Base-by-base conservation (phyloP, 2,888 invertebrate genomes). In the Apocheima hispidaria region DNA sequence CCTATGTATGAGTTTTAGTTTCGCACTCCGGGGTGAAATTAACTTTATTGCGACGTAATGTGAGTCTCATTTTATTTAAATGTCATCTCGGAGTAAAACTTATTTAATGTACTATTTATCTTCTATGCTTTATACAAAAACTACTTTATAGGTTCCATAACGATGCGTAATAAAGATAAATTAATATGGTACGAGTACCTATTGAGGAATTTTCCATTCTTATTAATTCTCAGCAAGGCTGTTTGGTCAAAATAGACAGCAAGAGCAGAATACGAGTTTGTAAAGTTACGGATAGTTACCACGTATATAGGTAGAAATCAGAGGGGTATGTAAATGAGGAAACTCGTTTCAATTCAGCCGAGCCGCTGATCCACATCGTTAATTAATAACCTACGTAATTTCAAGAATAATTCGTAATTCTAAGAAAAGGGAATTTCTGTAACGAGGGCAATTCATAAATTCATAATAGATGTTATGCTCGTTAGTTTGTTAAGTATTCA, bases 341-440 rank as follows among this genome's bases (percentile, higher is more conserved):
- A 68, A 63, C 60, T 65, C 43, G 65, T 65, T 65, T 63, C 56
- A 68, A 44, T 66, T 68, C 52, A 52, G 52, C 41, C 51, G 55
- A 63, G 52, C 56, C 61, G 57, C 48, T 54, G 55, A 63, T 61
- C 62, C 44, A 66, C 60, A 35, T 62, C 30, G 54, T 56, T 63
- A 61, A 61, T 64, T 60, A 63, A 57, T 60, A 63, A 57, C 50
- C 60, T 44, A 60, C 54, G 57, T 62, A 64, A 66, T 66, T 58
- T 60, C 44, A n/a, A n/a, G n/a, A n/a, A n/a, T n/a, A n/a, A n/a
- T n/a, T n/a, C n/a, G n/a, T 49, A 58, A 65, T 65, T 63, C 61
- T 55, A 61, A 61, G 49, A 63, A 38, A 59, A 51, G 40, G 51
- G 56, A 60, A 65, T 63, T 63, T 55, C 63, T 46, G 55, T 50